Conservation (phyloP, 2,888 invertebrate species). For the Toxonevra muliebris region DNA sequence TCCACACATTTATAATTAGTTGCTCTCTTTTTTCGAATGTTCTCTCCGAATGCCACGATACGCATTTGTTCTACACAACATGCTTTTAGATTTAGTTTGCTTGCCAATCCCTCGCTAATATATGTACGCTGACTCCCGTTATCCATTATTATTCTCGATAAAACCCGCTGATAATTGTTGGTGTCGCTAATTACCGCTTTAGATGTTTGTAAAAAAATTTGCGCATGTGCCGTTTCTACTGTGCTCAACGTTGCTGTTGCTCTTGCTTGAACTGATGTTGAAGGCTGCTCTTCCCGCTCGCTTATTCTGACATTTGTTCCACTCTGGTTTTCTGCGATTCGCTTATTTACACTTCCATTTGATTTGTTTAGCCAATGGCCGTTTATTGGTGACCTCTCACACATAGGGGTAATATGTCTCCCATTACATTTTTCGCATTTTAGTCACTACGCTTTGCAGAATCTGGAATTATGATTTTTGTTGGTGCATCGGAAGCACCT, state of each 20-base stretch:
- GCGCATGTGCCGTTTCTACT: conserved; percentile 1
- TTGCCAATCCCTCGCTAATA: conserved; percentile 26
- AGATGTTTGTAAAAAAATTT: conserved; percentile 36
- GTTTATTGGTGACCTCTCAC: too few relatives aligned
- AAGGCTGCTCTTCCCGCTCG: too few relatives aligned
- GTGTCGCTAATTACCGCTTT: conserved; percentile 28
- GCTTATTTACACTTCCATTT: too few relatives aligned
- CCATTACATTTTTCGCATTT: conserved; percentile 28
- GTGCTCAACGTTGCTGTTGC: conserved; percentile 16
- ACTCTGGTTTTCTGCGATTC: too few relatives aligned
- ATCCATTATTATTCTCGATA: conserved; percentile 37
- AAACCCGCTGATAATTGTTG: conserved; percentile 21
- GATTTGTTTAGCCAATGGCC: too few relatives aligned
- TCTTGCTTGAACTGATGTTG: too few relatives aligned
- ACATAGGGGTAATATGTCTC: conserved; percentile 31
- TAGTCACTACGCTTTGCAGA: conserved; percentile 30
- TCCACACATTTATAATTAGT: conserved; percentile 27
- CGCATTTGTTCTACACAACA: conserved; percentile 16
- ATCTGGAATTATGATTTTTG: conserved; percentile 34
- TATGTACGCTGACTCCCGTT: conserved; percentile 37
- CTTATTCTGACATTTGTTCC: too few relatives aligned
- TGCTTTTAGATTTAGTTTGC: conserved; percentile 26
- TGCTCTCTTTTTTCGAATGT: conserved; percentile 12
- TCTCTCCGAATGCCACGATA: conserved; percentile 34
- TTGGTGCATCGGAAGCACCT: conserved; percentile 34